Evolutionary conservation across 2,888 invertebrate genomes (phyloP).

Genomic region (Mycogona germanica): DNA sequence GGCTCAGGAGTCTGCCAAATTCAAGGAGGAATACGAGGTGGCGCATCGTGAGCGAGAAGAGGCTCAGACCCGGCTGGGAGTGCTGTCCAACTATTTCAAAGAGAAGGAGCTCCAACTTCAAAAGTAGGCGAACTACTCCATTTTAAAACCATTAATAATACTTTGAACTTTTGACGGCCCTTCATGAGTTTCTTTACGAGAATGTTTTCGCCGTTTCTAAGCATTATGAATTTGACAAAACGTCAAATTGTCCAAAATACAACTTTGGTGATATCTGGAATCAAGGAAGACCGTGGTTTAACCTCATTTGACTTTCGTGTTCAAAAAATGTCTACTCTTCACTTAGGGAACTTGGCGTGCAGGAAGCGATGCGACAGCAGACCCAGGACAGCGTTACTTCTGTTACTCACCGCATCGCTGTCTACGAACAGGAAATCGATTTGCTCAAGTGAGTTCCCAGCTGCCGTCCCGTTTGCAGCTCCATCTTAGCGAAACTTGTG

Average conservation of each 20-base stretch:
- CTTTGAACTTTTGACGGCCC: too few species aligned
- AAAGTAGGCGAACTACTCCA: too few species aligned
- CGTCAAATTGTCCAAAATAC: too few species aligned
- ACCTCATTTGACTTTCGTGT: too few species aligned
- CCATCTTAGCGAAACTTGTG: too few species aligned
- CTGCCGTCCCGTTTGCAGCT: too few species aligned
- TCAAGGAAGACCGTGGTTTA: too few species aligned
- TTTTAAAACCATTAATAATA: too few species aligned
- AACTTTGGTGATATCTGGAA: too few species aligned
- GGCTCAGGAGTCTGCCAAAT: neutral
- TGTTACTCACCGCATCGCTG: conserved; percentile 21
- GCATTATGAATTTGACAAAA: too few species aligned
- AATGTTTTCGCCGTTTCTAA: too few species aligned
- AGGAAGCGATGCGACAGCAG: conserved; percentile 33
- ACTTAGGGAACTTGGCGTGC: conserved; percentile 50
- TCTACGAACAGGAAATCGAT: conserved; percentile 24
- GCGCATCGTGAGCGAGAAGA: conserved; percentile 60
- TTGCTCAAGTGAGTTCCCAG: conserved; percentile 22
- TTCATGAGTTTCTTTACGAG: too few species aligned
- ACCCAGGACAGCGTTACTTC: conserved; percentile 27
- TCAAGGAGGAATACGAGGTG: conserved; percentile 33
- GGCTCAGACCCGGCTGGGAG: conserved; percentile 68
- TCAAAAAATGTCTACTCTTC: neutral
- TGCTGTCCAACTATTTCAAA: conserved; percentile 78
- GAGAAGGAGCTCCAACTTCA: conserved; percentile 76